phyloP scores from a whole-genome alignment of 2,888 invertebrate species.

The Drosophila greeni region DNA sequence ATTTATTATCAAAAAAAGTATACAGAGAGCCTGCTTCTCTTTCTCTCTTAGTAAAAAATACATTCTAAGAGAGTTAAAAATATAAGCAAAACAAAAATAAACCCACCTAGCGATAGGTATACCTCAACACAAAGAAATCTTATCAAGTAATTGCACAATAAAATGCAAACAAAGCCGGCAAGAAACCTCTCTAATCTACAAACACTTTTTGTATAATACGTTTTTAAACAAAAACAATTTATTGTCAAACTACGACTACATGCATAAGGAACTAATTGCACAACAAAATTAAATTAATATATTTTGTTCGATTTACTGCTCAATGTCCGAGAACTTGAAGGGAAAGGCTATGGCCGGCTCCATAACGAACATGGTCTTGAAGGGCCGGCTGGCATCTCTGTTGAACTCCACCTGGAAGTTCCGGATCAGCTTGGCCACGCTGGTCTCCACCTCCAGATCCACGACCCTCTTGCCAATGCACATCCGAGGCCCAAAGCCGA shows the following conservation, averaged over 20 bases:
- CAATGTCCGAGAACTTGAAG: constrained; percentile 72
- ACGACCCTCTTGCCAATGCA: constrained; percentile 87
- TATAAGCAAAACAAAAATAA: background rate
- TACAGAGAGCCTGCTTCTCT: fast-evolving
- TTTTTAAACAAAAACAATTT: constrained; percentile 3
- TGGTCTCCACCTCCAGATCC: constrained; percentile 83
- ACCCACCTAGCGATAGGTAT: background rate
- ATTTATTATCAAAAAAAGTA: background rate
- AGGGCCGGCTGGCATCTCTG: constrained; percentile 63
- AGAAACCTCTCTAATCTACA: background rate
- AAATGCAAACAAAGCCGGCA: background rate
- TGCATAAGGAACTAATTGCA: constrained; percentile 17
- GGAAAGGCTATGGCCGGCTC: constrained; percentile 73
- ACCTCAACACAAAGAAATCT: constrained; percentile 13
- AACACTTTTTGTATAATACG: background rate
- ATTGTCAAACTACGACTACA: constrained; percentile 1
- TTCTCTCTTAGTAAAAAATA: background rate
- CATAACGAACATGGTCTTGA: constrained; percentile 64
- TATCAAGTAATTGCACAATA: constrained; percentile 5
- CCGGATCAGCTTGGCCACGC: constrained; percentile 78
- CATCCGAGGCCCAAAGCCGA: constrained; percentile 84
- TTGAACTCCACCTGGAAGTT: constrained; percentile 72
- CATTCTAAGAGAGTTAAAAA: background rate
- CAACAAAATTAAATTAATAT: background rate
- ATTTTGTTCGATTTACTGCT: constrained; percentile 2